Percentiles rank a stretch among this genome's conserved stretches.
These are phyloP conservation scores for Rana temporaria DNA, from an alignment of 2,113 vertebrate genomes.

Conservation along the genomic window DNA sequence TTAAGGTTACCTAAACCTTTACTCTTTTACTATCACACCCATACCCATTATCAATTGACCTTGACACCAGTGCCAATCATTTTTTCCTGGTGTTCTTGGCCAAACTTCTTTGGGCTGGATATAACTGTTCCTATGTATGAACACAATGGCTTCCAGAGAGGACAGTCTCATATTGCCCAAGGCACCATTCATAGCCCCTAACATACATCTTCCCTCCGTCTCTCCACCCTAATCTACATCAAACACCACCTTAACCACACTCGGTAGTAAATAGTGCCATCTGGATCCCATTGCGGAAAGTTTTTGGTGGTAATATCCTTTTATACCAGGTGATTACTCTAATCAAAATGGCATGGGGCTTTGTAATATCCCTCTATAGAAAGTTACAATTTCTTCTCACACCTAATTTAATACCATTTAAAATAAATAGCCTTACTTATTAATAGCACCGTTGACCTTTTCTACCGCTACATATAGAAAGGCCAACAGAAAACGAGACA, in stretches of 20 bases:
- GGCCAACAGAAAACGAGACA: not conserved
- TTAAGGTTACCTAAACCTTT: too few species aligned
- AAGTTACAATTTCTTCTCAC: constrained; percentile 13
- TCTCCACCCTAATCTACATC: too few species aligned
- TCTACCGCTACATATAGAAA: not conserved
- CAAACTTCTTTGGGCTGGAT: too few species aligned
- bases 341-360: constrained; percentile 32
- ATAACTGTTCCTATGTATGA: too few species aligned
- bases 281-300: constrained; percentile 22
- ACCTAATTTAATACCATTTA: constrained; percentile 12
- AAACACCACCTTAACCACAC: not conserved
- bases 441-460: not conserved
- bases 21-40: too few species aligned
- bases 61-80: too few species aligned
- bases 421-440: not conserved
- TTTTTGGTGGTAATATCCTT: constrained; percentile 29
- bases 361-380: not conserved
- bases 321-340: constrained; percentile 34
- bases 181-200: too few species aligned
- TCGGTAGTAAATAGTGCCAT: constrained; percentile 41
- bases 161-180: too few species aligned
- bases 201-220: too few species aligned
- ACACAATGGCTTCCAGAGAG: too few species aligned
- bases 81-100: too few species aligned
- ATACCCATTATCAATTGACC: too few species aligned